phyloP scores from a whole-genome alignment of 1,140 invertebrate genomes.

The Onthophagus taurus region DNA sequence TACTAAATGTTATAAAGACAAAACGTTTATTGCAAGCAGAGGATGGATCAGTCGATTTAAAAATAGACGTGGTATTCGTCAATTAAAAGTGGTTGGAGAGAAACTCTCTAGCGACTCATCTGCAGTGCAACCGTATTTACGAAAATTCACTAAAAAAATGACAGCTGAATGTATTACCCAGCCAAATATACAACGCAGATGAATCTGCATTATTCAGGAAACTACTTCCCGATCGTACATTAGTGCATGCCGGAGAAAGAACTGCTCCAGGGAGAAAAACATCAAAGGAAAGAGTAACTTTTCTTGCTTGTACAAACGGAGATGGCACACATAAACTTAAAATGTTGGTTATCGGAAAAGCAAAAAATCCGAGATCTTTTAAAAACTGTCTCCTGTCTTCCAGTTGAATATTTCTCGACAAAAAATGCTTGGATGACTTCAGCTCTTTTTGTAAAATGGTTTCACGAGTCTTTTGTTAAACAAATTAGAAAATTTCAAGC shows the following conservation, averaged over 20 bases:
- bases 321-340: constrained; percentile 22
- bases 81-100: constrained; percentile 30
- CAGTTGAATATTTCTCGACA: constrained; percentile 25
- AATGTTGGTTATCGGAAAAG: constrained; percentile 27
- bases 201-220: constrained; percentile 25
- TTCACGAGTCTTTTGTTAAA: constrained; percentile 29
- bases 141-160: no score
- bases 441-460: constrained; percentile 25
- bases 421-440: constrained; percentile 18
- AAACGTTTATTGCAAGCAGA: neutral
- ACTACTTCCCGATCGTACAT: constrained; percentile 15
- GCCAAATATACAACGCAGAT: constrained; percentile 24
- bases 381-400: constrained; percentile 20
- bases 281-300: constrained; percentile 23
- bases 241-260: constrained; percentile 23
- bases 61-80: constrained; percentile 25
- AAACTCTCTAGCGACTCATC: constrained; percentile 31
- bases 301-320: constrained; percentile 24
- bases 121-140: constrained; percentile 18
- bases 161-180: constrained; percentile 11
- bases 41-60: neutral
- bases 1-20: constrained; percentile 2
- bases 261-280: constrained; percentile 28
- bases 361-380: constrained; percentile 24
- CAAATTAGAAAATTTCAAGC: constrained; percentile 20